phyloP scores from a whole-genome alignment of 2,888 invertebrate species.

The Drosophila pseudotakahashii region DNA sequence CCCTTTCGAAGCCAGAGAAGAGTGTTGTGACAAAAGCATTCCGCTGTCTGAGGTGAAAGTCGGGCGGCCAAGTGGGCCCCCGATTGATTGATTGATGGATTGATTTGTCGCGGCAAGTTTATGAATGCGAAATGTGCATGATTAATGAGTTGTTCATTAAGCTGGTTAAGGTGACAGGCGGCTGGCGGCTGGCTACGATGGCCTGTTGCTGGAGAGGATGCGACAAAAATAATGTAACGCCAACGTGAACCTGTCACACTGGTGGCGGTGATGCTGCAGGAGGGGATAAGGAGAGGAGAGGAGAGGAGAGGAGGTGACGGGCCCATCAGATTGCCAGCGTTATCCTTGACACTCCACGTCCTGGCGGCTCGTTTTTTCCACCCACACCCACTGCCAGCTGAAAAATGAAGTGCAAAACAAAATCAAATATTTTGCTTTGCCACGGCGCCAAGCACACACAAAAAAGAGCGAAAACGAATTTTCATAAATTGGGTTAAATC shows the following conservation, averaged over 20 bases:
- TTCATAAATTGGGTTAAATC: constrained; percentile 82
- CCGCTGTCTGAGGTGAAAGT: constrained; percentile 53
- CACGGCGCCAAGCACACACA: constrained; percentile 22
- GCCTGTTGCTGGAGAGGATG: constrained; percentile 63
- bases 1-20: constrained; percentile 31
- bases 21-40: constrained; percentile 73
- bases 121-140: constrained; percentile 74
- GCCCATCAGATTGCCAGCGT: constrained; percentile 58
- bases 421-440: constrained; percentile 75
- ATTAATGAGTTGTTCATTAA: constrained; percentile 80
- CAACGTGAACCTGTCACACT: constrained; percentile 52
- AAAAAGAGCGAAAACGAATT: constrained; percentile 34
- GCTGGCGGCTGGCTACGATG: constrained; percentile 7
- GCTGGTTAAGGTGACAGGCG: constrained; percentile 76
- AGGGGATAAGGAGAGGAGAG: too few species aligned
- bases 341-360: constrained; percentile 69
- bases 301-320: constrained; percentile 14
- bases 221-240: constrained; percentile 50
- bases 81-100: constrained; percentile 72
- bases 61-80: constrained; percentile 60
- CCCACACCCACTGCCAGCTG: constrained; percentile 41
- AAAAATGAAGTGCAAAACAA: constrained; percentile 77
- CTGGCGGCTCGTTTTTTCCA: constrained; percentile 27
- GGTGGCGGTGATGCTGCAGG: not conserved
- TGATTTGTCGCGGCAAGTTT: constrained; percentile 72